Base-by-base conservation (phyloP, 1,140 invertebrate genomes). In the Drosophila biarmipes region DNA sequence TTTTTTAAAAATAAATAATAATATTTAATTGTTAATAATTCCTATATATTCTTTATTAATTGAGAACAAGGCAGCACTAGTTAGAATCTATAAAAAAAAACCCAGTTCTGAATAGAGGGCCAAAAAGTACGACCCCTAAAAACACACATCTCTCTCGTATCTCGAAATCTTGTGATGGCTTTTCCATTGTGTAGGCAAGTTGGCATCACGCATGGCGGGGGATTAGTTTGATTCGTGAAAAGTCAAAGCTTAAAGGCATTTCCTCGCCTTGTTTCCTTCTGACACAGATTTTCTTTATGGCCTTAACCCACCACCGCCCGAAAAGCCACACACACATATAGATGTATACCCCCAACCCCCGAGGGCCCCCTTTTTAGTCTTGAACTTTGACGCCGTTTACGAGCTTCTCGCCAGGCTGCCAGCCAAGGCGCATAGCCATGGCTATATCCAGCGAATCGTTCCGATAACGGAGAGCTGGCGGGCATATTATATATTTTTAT, bases 401-500 rank as follows among this genome's bases (percentile, higher is more conserved):
- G 67, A 74, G 73, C 66, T 80, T 80, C 56, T 73, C 72, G 66
- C 57, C 68, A 53, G 58, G 14, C 58, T 57, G 58, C 27, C 27
- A 62, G 58, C 19, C 58, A 56, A 55, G 49, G 19, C 24, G 24
- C 24, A 24, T 21, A 37, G n/a, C 58, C 42, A 19, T 15, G 17
- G 27, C 37, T n/a, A 42, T 15, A 62, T 58, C 58, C 34, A 61
- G 34, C 42, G 40, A 73, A 72, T 42, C 69, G 71, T 78, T 78
- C 72, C 78, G 84, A 87, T 86, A 87, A 78, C 81, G 54, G 40
- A 56, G 71, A n/a, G 62, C 81, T 78, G 68, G 54, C 76, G 57
- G 78, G 84, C 75, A 82, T 49, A 49, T 89, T 82, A 89, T 82
- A 89, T 87, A 67, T 86, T 87, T 89, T 89, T 82, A 84, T 79